These are phyloP conservation scores for Emberiza fucata DNA, from an alignment of 2,113 vertebrate species.

Conservation along the genomic window DNA sequence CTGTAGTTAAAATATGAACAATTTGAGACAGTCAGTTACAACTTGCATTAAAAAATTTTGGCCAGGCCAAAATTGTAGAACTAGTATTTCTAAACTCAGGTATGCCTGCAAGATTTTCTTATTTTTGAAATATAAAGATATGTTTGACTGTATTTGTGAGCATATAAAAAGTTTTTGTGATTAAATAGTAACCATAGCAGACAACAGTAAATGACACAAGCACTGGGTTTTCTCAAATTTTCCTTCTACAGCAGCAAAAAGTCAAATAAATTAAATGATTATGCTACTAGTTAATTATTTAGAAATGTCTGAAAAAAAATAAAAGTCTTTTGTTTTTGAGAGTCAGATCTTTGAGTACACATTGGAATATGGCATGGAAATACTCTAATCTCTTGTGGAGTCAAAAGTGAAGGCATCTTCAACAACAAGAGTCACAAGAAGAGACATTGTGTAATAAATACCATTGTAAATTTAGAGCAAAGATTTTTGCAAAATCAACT, in stretches of 20 bases:
- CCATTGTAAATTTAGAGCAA: background rate
- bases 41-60: background rate
- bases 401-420: background rate
- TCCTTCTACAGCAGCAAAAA: conserved; percentile 18
- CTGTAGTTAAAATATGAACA: background rate
- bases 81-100: conserved; percentile 27
- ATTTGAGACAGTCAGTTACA: background rate
- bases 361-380: background rate
- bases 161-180: conserved; percentile 25
- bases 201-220: conserved; percentile 16
- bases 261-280: conserved; percentile 20
- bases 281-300: conserved; percentile 47
- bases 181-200: conserved; percentile 17
- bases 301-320: conserved; percentile 44
- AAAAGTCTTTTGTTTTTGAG: conserved; percentile 23
- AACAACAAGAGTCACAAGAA: background rate
- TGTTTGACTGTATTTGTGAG: background rate
- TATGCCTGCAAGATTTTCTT: background rate
- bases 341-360: background rate
- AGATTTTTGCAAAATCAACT: no score
- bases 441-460: background rate
- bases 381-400: background rate
- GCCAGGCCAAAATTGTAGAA: background rate
- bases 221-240: conserved; percentile 11
- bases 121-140: conserved; percentile 27